These are phyloP conservation scores for Coptodon rendalli DNA, from an alignment of 2,113 vertebrate genomes.

Conservation along the genomic window DNA sequence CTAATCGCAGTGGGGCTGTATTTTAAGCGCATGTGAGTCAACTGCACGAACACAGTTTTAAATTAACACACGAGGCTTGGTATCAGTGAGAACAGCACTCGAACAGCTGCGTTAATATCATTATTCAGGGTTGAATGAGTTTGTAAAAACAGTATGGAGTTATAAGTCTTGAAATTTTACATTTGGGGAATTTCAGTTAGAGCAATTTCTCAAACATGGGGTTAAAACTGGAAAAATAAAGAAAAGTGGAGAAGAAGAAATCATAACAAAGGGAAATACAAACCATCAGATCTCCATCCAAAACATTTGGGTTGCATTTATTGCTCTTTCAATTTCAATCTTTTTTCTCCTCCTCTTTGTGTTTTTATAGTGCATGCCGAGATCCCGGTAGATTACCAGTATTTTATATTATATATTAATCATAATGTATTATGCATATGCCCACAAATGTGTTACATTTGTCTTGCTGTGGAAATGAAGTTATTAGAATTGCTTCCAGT, in stretches of 20 bases:
- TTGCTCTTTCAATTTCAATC: background rate
- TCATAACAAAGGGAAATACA: background rate
- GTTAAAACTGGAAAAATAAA: background rate
- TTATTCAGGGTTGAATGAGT: conserved; percentile 68
- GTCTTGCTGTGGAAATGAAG: background rate
- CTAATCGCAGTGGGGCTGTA: conserved; percentile 50
- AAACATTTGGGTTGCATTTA: background rate
- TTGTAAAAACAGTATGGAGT: background rate
- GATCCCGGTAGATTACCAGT: background rate
- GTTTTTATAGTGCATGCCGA: background rate
- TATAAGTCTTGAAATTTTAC: background rate
- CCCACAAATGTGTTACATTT: background rate
- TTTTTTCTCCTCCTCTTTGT: background rate
- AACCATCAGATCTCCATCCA: background rate
- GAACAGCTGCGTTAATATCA: conserved; percentile 83
- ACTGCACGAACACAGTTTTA: conserved; percentile 43
- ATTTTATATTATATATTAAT: background rate
- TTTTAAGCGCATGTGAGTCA: conserved; percentile 74
- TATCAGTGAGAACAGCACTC: conserved; percentile 56
- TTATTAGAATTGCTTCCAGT: background rate
- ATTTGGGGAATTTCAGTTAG: background rate
- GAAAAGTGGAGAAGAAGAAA: background rate
- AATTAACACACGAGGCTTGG: conserved; percentile 71
- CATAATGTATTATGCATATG: background rate
- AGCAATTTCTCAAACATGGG: background rate